Percentiles rank a stretch among this genome's conserved stretches.
phyloP scores from a whole-genome alignment of 2,113 vertebrate species.

The Epinephelus moara region DNA sequence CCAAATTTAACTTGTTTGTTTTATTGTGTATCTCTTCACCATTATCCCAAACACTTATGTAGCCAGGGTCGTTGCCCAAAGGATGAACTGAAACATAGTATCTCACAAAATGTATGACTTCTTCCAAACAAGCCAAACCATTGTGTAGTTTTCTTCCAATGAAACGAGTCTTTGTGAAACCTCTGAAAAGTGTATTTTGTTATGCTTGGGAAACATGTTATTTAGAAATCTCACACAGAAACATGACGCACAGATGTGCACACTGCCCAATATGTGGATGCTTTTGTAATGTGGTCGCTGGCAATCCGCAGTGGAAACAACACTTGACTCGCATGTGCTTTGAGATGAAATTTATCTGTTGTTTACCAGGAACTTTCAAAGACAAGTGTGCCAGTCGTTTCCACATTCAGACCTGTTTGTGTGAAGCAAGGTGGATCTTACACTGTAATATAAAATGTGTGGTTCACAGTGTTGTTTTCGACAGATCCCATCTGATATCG shows the following conservation, averaged over 20 bases:
- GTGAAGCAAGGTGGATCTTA: background rate
- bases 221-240: constrained; percentile 36
- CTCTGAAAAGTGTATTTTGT: background rate
- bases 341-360: constrained; percentile 24
- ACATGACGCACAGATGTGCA: constrained; percentile 16
- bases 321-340: constrained; percentile 28
- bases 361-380: constrained; percentile 23
- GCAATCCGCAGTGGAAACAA: constrained; percentile 24
- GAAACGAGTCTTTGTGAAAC: constrained; percentile 21
- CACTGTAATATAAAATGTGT: background rate
- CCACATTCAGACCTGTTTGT: background rate
- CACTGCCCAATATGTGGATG: constrained; percentile 13
- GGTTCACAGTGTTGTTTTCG: background rate
- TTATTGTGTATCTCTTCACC: constrained; percentile 17
- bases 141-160: background rate
- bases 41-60: background rate
- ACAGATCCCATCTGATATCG: constrained; percentile 10
- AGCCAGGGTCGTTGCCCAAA: background rate
- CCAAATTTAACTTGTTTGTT: constrained; percentile 49
- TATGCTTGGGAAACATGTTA: constrained; percentile 34
- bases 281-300: constrained; percentile 46
- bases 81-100: background rate
- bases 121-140: background rate
- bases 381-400: background rate
- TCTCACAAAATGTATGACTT: background rate